Conservation (phyloP, 2,888 invertebrate species). For the Sphecodes monilicornis region DNA sequence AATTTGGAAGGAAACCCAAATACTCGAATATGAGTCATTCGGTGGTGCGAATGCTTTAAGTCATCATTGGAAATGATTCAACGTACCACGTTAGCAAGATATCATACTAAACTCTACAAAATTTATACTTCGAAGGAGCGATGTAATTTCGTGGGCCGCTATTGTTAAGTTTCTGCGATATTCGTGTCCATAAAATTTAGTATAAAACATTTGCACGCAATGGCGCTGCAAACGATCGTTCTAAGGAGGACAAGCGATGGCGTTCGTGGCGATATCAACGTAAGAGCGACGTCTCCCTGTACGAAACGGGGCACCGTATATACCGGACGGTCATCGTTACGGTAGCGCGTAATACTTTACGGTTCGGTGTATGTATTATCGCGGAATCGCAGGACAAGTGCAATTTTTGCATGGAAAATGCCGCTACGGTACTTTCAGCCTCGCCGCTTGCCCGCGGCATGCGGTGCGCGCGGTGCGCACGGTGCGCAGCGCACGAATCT, state of each 20-base stretch:
- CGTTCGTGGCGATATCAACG: not conserved
- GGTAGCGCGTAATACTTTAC: conserved; percentile 84
- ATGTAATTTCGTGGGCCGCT: too few species aligned
- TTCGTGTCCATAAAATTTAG: not conserved
- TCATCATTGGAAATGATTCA: not conserved
- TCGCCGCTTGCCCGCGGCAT: conserved; percentile 74
- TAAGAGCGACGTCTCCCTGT: not conserved
- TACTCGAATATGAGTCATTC: not conserved
- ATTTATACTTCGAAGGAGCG: too few species aligned
- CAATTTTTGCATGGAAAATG: conserved; percentile 79
- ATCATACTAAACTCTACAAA: not conserved
- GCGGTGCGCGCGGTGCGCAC: not conserved
- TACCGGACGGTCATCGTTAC: conserved; percentile 82
- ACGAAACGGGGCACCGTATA: conserved; percentile 76
- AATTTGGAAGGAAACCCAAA: not conserved
- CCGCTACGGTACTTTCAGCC: conserved; percentile 80
- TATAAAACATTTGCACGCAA: not conserved
- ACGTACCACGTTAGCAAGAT: not conserved
- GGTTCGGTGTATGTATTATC: conserved; percentile 81
- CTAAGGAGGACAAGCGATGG: not conserved
- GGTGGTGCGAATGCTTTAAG: not conserved
- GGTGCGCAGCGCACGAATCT: conserved; percentile 70
- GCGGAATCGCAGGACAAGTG: conserved; percentile 77
- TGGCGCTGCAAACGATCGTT: not conserved
- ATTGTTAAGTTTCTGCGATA: too few species aligned